Evolutionary conservation across 2,888 invertebrate species (phyloP).

Genomic region (Cistogaster globosa): DNA sequence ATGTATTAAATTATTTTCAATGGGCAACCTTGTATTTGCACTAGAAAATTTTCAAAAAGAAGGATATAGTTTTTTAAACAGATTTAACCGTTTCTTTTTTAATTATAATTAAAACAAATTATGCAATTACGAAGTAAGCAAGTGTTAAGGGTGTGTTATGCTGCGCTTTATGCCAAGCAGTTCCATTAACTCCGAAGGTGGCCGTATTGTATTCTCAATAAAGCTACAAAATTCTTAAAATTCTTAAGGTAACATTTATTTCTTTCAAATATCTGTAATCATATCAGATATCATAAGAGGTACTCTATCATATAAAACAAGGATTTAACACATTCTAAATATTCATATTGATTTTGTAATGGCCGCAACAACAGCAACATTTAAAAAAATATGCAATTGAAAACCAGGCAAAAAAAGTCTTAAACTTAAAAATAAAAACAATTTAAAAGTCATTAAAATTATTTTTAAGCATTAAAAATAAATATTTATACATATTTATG

Average conservation of each 20-base stretch:
- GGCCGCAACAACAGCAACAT: constrained; percentile 25
- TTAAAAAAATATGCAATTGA: neutral
- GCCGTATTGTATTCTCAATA: too few species aligned
- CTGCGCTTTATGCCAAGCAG: too few species aligned
- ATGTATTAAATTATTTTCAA: too few species aligned
- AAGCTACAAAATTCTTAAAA: too few species aligned
- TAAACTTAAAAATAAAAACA: constrained; percentile 17
- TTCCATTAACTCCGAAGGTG: too few species aligned
- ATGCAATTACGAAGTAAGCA: too few species aligned
- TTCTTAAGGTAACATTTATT: neutral
- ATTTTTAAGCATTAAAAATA: constrained; percentile 59
- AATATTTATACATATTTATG: constrained; percentile 52
- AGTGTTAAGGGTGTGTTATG: too few species aligned
- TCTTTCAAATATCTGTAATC: constrained; percentile 39
- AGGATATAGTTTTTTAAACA: too few species aligned
- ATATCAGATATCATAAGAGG: constrained; percentile 49
- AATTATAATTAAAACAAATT: too few species aligned
- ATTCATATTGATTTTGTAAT: constrained; percentile 50
- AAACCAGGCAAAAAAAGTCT: neutral
- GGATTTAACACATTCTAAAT: constrained; percentile 68
- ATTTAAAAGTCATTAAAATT: constrained; percentile 56
- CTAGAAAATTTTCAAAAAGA: too few species aligned
- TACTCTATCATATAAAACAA: constrained; percentile 53
- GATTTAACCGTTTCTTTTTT: too few species aligned
- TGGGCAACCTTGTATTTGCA: too few species aligned